These are phyloP conservation scores for Smutsia gigantea DNA, from an alignment of 2,797 vertebrate genomes.

Conservation along the genomic window DNA sequence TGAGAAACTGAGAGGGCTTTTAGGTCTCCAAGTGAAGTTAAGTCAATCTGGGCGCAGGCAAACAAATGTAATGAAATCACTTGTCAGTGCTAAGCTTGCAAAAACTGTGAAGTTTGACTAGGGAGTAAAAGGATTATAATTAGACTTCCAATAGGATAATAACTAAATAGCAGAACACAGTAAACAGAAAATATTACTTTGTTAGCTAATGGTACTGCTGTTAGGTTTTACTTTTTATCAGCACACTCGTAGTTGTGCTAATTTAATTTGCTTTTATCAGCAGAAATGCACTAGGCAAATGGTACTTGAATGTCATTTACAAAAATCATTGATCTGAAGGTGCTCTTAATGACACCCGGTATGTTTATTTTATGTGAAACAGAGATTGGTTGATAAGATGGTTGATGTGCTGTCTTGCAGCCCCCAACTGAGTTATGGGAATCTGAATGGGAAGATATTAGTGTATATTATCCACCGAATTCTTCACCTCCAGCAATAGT, in stretches of 20 bases:
- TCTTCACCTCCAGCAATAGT: neutral
- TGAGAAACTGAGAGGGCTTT: conserved; percentile 91
- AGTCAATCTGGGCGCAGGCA: conserved; percentile 91
- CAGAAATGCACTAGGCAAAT: conserved; percentile 84
- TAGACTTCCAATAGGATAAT: conserved; percentile 95
- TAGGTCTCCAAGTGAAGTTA: conserved; percentile 90
- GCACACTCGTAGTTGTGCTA: conserved; percentile 86
- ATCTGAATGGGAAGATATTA: conserved; percentile 22
- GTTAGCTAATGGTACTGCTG: conserved; percentile 90
- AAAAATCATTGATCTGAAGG: conserved; percentile 89
- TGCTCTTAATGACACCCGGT: conserved; percentile 85
- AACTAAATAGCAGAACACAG: conserved; percentile 92
- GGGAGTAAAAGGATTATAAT: conserved; percentile 95
- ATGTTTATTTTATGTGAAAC: conserved; percentile 86
- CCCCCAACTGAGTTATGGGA: conserved; percentile 58
- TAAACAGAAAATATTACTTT: conserved; percentile 92
- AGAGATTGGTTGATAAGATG: conserved; percentile 81
- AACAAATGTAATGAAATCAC: conserved; percentile 98
- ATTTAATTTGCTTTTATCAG: conserved; percentile 90
- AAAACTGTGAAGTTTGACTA: conserved; percentile 94
- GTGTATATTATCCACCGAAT: neutral
- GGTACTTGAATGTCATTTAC: conserved; percentile 88
- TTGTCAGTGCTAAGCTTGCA: conserved; percentile 96
- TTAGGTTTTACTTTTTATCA: conserved; percentile 88
- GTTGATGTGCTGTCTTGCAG: conserved; percentile 70